Evolutionary conservation across 2,113 vertebrate species (phyloP).

Genomic region (Psittacula cyanocephala): DNA sequence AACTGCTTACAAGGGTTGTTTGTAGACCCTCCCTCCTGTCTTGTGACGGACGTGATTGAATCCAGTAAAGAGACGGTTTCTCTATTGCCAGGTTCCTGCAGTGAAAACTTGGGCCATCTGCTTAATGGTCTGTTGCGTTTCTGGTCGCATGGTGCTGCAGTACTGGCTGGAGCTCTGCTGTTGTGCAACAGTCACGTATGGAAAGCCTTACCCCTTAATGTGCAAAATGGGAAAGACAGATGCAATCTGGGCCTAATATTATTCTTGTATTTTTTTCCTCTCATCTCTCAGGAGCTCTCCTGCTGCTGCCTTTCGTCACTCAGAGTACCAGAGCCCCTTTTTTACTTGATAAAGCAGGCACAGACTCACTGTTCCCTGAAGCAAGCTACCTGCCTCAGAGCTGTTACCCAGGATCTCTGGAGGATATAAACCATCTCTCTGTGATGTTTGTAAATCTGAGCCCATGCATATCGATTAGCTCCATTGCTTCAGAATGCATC

Average conservation of each 20-base stretch:
- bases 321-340: background rate
- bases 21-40: background rate
- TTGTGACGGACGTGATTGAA: background rate
- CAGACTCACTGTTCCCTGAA: background rate
- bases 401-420: background rate
- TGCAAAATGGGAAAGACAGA: constrained; percentile 33
- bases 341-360: background rate
- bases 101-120: background rate
- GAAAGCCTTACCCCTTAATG: constrained; percentile 40
- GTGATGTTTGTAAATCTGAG: accelerated
- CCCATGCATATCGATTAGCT: accelerated
- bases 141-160: background rate
- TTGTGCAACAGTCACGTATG: background rate
- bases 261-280: background rate
- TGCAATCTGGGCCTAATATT: background rate
- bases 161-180: background rate
- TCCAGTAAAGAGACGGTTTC: background rate
- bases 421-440: background rate
- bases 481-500: background rate
- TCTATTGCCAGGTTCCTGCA: constrained; percentile 16
- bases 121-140: background rate
- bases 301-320: background rate
- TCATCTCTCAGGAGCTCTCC: background rate
- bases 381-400: background rate
- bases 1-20: background rate